These are phyloP conservation scores for Osmoderma eremita DNA, from an alignment of 2,888 invertebrate genomes.

Conservation along the genomic window DNA sequence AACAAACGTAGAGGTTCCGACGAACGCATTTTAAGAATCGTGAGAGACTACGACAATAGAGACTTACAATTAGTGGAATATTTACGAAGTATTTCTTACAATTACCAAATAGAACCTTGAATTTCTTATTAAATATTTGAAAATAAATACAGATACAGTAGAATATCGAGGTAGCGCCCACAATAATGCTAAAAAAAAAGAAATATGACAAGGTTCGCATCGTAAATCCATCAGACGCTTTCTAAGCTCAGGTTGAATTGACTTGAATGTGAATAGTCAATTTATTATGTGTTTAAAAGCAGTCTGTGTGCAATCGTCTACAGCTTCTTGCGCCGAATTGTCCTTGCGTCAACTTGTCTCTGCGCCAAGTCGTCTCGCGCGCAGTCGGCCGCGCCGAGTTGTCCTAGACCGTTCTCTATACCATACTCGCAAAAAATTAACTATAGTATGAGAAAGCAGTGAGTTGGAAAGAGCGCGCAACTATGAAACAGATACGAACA, in stretches of 20 bases:
- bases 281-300: too few species aligned
- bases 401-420: not conserved
- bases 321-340: not conserved
- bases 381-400: not conserved
- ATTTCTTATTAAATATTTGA: conserved; percentile 3
- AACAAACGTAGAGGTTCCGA: conserved; percentile 21
- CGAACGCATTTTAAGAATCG: conserved; percentile 34
- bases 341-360: not conserved
- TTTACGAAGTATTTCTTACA: conserved; percentile 21
- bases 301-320: too few species aligned
- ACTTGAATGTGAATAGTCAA: too few species aligned
- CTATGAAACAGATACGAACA: too few species aligned
- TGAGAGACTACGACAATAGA: conserved; percentile 28
- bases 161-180: not conserved
- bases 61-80: conserved; percentile 17
- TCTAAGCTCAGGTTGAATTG: not conserved
- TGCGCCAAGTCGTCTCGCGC: not conserved
- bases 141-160: conserved; percentile 1
- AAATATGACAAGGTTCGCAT: too few species aligned
- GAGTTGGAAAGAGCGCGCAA: too few species aligned
- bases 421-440: too few species aligned
- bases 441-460: too few species aligned
- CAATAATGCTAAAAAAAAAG: not conserved
- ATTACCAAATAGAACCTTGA: conserved; percentile 9
- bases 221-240: too few species aligned